Base-by-base conservation (phyloP, 2,797 vertebrate species). In the Eulemur coronatus region DNA sequence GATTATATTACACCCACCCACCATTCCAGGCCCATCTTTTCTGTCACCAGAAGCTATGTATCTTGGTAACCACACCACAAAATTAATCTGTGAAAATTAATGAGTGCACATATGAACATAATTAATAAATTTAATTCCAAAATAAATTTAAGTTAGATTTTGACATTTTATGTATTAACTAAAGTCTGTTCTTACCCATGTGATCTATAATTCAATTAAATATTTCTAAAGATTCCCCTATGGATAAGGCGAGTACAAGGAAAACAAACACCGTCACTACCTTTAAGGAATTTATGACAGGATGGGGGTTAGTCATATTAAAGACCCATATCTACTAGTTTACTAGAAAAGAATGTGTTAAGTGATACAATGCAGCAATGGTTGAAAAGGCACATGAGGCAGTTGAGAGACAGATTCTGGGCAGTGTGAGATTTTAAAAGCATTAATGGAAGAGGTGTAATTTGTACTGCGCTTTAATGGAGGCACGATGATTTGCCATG, bases 111-210 rank as follows among this genome's bases (percentile, higher is more conserved):
- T 57, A 70, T 61, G 12, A 79, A 72, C 46, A 61, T 48, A 93
- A 88, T 73, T 76, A 89, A 80, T 67, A 89, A 1, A 70, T 65
- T 43, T 52, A 52, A 61, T 72, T 81, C 7, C 73, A 72, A 91
- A 95, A 87, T 61, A 55, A 85, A 87, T 82, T 80, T 79, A 85
- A 72, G 30, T 81, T 84, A 81, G 35, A 84, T 93, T 92, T 89
- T 89, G 70, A 72, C 63, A 78, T 70, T 84, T 93, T 95, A 65
- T 33, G 2, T 72, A 38, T 72, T 76, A 86, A 89, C 7, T 30
- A 67, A 91, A 90, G 10, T 75, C 33, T 89, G 3, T 59, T 79
- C 22, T 67, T 95, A 73, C 0, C 78, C 14, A 33, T 28, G 14
- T 84, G 15, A 94, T 67, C 48, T 73, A 87, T 73, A 75, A 65